Evolutionary conservation across 37 sponge, comb jelly and placozoan species (phyloP), one percentile per base, ranked within the genome.

Genomic region (Ephydatia muelleri): DNA sequence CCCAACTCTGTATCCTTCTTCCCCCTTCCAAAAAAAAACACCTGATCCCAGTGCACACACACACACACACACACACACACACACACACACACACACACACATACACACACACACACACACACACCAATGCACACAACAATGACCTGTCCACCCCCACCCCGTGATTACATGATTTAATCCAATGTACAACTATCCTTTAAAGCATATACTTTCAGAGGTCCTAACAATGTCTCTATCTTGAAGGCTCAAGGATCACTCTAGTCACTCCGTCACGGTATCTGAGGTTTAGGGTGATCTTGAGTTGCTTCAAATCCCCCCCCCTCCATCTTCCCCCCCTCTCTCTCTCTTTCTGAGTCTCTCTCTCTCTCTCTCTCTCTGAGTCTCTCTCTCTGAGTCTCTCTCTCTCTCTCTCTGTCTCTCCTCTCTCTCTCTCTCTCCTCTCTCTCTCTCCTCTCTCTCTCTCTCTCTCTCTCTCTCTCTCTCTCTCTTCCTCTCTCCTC

Each of bases 351-450:
- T 72, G 28, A 27, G 28, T 72, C 73, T 72, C 73, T 72, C 73
- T 72, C 73, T 72, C 73, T 72, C 73, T 72, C 73, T 72, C 73
- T 72, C 73, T 72, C 73, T 72, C 73, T 72, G 28, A 27, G 28
- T 72, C 73, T 72, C 73, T 72, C 73, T 72, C 73, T 72, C 73
- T 72, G 28, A 27, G 28, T 72, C 73, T 72, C 73, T 72, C 73
- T 72, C 73, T 72, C 73, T 72, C 73, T 72, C 73, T 72, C 29
- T 72, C 73, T 72, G 28, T 72, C 73, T 72, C 73, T 72, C 73
- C n/a, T 29, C n/a, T 29, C n/a, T 29, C 27, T 23, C 73, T 72
- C 73, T 72, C 73, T 72, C 73, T 72, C 73, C n/a, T 29, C n/a
- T 29, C n/a, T 29, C n/a, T 29, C n/a, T 29, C n/a, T 29, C n/a